Evolutionary conservation across 2,888 invertebrate genomes (phyloP).

Genomic region (Craniophora ligustri): DNA sequence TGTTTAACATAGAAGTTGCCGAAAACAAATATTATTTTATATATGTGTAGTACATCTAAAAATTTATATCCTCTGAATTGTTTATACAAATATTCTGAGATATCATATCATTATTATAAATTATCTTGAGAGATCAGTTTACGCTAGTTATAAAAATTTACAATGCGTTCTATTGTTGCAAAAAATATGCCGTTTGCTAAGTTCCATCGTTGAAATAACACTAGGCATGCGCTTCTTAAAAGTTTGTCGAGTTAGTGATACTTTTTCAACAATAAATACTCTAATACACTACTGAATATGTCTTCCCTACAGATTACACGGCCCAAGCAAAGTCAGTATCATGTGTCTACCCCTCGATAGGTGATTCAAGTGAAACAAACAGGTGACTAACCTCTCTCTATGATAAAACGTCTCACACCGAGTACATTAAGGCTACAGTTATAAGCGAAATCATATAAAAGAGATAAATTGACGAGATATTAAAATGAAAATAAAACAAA

Average conservation of each 20-base stretch:
- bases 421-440: constrained; percentile 60
- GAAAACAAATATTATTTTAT: constrained; percentile 78
- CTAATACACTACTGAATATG: constrained; percentile 82
- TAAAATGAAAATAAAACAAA: constrained; percentile 72
- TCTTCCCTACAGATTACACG: constrained; percentile 80
- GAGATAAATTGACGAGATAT: constrained; percentile 57
- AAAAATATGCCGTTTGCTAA: constrained; percentile 77
- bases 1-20: constrained; percentile 77
- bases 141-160: constrained; percentile 87
- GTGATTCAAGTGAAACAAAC: constrained; percentile 63
- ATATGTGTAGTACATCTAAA: constrained; percentile 78
- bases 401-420: constrained; percentile 61
- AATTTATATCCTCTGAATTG: constrained; percentile 83
- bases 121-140: constrained; percentile 88
- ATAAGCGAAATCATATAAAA: constrained; percentile 65
- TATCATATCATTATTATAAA: constrained; percentile 85
- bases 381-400: constrained; percentile 61
- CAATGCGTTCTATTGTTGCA: constrained; percentile 82
- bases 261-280: constrained; percentile 80
- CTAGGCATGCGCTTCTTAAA: constrained; percentile 77
- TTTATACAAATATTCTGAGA: constrained; percentile 86
- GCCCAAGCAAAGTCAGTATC: constrained; percentile 77
- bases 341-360: constrained; percentile 62
- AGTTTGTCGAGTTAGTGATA: constrained; percentile 76
- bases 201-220: constrained; percentile 79